These are phyloP conservation scores for Drosophila mettleri DNA, from an alignment of 2,888 invertebrate species.

Conservation along the genomic window DNA sequence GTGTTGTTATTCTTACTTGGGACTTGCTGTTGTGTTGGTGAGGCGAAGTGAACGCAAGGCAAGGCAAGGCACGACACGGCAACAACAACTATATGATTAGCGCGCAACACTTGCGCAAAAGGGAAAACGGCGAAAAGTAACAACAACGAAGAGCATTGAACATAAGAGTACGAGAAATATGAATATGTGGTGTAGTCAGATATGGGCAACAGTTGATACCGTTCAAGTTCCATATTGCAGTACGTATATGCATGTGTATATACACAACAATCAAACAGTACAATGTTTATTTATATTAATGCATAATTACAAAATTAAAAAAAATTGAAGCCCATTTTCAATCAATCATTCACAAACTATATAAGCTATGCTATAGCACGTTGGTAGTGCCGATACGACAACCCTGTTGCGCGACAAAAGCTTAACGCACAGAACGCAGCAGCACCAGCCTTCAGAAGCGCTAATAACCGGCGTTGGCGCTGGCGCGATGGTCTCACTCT, in stretches of 20 bases:
- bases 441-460: slow-evolving; percentile 20
- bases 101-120: slow-evolving; percentile 51
- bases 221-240: slow-evolving; percentile 13
- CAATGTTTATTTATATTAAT: not conserved
- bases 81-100: slow-evolving; percentile 41
- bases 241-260: not conserved
- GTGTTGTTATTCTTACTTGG: slow-evolving; percentile 30
- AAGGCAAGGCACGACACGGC: slow-evolving; percentile 4
- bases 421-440: slow-evolving; percentile 35
- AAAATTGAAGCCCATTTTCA: not conserved
- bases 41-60: slow-evolving; percentile 9
- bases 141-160: slow-evolving; percentile 22
- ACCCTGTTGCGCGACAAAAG: slow-evolving; percentile 55
- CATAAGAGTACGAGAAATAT: slow-evolving; percentile 41
- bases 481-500: slow-evolving; percentile 27
- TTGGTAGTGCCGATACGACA: slow-evolving; percentile 25
- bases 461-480: slow-evolving; percentile 28
- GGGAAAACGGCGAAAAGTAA: slow-evolving; percentile 25
- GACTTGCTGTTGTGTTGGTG: slow-evolving; percentile 28
- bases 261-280: not conserved
- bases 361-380: not conserved
- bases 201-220: slow-evolving; percentile 31
- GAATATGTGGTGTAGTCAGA: slow-evolving; percentile 43
- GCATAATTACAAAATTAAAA: not conserved
- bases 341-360: no score